phyloP scores from a whole-genome alignment of 2,888 invertebrate genomes.

The Torymus aiolomorphi region DNA sequence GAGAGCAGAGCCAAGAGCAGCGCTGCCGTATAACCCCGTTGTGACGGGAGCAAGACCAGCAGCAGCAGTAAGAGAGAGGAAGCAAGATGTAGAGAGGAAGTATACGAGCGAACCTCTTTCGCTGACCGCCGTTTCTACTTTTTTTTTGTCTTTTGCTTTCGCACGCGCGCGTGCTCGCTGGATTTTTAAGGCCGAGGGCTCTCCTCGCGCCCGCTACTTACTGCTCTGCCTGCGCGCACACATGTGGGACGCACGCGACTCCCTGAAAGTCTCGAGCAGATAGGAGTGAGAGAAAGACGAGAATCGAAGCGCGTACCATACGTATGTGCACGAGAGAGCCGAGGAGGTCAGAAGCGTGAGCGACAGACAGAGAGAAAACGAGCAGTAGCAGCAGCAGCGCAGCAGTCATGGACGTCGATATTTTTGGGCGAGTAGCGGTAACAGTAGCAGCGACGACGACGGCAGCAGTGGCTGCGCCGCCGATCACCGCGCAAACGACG shows the following conservation, averaged over 20 bases:
- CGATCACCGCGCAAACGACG: constrained; percentile 36
- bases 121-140: constrained; percentile 5
- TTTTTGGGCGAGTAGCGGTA: constrained; percentile 66
- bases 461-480: constrained; percentile 55
- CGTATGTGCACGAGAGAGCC: constrained; percentile 28
- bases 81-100: constrained; percentile 23
- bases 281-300: constrained; percentile 24
- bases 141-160: neutral
- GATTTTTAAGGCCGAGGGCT: no score
- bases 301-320: neutral
- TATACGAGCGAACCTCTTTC: neutral
- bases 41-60: neutral
- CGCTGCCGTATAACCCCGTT: constrained; percentile 28
- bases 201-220: no score
- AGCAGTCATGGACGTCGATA: constrained; percentile 74
- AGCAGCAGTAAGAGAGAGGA: constrained; percentile 6
- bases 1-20: constrained; percentile 1
- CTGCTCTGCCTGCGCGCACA: constrained; percentile 25
- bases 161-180: neutral
- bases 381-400: constrained; percentile 44
- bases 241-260: constrained; percentile 22
- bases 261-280: neutral
- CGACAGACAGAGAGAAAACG: constrained; percentile 37
- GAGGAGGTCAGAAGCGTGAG: constrained; percentile 47
- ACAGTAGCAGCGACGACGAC: constrained; percentile 58